A percentile compares a stretch with the other conserved stretches of the same genome.
Evolutionary conservation across 1,140 invertebrate genomes (phyloP).

Genomic region (Brachionus paranguensis): DNA sequence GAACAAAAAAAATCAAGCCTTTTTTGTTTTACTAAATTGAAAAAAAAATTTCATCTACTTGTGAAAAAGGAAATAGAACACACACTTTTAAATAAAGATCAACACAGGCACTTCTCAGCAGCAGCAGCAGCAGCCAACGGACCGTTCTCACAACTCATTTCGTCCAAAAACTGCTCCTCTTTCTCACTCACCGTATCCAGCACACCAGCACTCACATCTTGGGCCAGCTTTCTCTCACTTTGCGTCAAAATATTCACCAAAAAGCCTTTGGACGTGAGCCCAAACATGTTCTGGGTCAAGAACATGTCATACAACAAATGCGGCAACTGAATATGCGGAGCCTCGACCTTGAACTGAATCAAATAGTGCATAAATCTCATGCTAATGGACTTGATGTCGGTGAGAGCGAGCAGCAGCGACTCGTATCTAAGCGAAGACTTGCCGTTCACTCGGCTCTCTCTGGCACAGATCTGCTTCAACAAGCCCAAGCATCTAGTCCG

Average conservation of each 20-base stretch:
- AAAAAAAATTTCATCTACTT: neutral
- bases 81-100: no score
- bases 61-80: neutral
- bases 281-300: slow-evolving; percentile 14
- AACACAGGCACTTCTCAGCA: neutral
- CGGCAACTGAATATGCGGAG: neutral
- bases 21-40: neutral
- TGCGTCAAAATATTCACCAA: neutral
- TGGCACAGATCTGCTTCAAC: neutral
- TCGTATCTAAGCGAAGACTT: neutral
- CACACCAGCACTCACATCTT: neutral
- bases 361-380: slow-evolving; percentile 34
- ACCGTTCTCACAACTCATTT: neutral
- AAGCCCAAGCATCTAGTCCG: neutral
- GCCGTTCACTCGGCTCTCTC: neutral
- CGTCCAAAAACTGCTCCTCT: neutral
- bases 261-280: neutral
- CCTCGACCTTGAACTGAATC: neutral
- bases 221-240: neutral
- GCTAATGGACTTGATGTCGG: slow-evolving; percentile 18
- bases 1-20: neutral
- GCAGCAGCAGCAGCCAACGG: neutral
- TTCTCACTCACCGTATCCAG: neutral
- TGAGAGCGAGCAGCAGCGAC: neutral
- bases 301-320: slow-evolving; percentile 31